Percentiles rank a stretch among this genome's conserved stretches.
Evolutionary conservation across 2,888 invertebrate genomes (phyloP).

Genomic region (Cheilosia urbana): DNA sequence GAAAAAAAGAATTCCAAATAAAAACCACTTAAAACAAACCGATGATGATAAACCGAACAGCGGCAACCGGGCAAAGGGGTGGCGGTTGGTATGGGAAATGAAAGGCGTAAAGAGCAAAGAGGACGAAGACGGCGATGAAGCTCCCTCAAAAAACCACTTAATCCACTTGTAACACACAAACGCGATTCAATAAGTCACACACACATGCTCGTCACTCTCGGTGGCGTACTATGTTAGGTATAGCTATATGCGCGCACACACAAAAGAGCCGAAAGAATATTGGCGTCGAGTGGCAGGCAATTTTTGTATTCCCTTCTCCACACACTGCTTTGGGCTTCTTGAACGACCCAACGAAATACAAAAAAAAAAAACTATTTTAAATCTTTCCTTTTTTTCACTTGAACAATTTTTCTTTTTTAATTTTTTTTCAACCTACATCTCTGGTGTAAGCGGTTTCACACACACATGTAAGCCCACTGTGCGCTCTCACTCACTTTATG

Average conservation of each 20-base stretch:
- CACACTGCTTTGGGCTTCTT: constrained; percentile 19
- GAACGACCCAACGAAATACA: constrained; percentile 5
- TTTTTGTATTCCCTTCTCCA: constrained; percentile 44
- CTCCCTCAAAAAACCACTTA: constrained; percentile 74
- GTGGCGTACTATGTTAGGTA: constrained; percentile 1
- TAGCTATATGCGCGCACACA: constrained; percentile 34
- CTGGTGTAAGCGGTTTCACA: constrained; percentile 39
- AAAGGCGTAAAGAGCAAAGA: constrained; percentile 37
- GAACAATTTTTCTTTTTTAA: constrained; percentile 35
- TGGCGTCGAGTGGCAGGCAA: constrained; percentile 72
- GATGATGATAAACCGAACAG: constrained; percentile 54
- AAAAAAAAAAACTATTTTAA: constrained; percentile 26
- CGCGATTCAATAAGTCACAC: constrained; percentile 75
- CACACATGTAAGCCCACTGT: constrained; percentile 26
- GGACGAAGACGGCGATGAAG: constrained; percentile 61
- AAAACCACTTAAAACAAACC: constrained; percentile 74
- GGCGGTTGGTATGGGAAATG: neutral
- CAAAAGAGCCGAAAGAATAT: constrained; percentile 63
- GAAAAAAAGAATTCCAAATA: constrained; percentile 36
- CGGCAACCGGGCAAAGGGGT: constrained; percentile 6
- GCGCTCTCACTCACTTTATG: constrained; percentile 41
- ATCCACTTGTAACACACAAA: constrained; percentile 76
- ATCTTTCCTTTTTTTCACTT: constrained; percentile 31
- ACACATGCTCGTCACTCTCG: constrained; percentile 17
- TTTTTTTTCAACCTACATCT: constrained; percentile 50